These are phyloP conservation scores for Alosa alosa DNA, from an alignment of 2,113 vertebrate species.

Conservation along the genomic window DNA sequence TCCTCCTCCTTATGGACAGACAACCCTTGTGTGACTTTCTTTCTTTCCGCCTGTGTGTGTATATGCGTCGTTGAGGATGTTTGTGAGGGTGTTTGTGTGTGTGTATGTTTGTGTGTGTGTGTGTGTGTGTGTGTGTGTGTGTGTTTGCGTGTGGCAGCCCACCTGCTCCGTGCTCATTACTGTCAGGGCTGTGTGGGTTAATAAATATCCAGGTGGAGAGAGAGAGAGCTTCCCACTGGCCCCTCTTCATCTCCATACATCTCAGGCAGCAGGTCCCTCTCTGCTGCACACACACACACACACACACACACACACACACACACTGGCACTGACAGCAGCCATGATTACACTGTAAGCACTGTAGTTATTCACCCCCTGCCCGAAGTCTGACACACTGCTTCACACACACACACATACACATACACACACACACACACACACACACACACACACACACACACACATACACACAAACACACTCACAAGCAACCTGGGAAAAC, in stretches of 20 bases:
- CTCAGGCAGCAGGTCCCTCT: constrained; percentile 62
- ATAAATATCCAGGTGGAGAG: constrained; percentile 78
- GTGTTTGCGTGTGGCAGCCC: constrained; percentile 71
- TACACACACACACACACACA: constrained; percentile 51
- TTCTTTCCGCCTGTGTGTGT: constrained; percentile 23
- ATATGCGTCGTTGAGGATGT: neutral
- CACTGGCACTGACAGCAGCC: constrained; percentile 66
- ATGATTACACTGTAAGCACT: constrained; percentile 79
- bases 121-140: constrained; percentile 25
- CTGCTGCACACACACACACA: constrained; percentile 53
- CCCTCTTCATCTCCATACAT: constrained; percentile 71
- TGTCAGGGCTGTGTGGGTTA: constrained; percentile 71
- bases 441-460: constrained; percentile 50
- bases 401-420: constrained; percentile 57
- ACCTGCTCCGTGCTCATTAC: constrained; percentile 79
- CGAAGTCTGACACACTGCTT: constrained; percentile 71
- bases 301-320: constrained; percentile 50
- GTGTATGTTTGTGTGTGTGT: constrained; percentile 12
- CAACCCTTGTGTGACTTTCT: neutral
- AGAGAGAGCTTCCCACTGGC: constrained; percentile 61
- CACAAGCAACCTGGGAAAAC: constrained; percentile 6
- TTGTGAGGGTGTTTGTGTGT: constrained; percentile 11
- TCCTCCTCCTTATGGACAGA: constrained; percentile 43
- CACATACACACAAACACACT: neutral
- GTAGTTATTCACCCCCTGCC: constrained; percentile 77